Evolutionary conservation across 2,113 vertebrate genomes (phyloP), one percentile per base, ranked within the genome.

Genomic region (Etheostoma spectabile): DNA sequence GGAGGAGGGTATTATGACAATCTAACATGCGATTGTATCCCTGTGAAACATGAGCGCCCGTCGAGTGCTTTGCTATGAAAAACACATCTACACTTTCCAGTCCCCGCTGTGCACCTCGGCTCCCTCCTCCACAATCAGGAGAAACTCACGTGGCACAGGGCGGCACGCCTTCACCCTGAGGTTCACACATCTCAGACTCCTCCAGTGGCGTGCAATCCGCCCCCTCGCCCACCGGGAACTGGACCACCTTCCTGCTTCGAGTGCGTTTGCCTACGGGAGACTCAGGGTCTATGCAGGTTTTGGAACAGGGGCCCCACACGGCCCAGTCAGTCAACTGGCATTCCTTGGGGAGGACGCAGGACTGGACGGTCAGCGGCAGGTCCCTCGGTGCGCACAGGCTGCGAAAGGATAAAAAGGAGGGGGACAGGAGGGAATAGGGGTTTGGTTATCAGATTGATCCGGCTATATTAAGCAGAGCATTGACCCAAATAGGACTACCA

Each of bases 261-360:
- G 93, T 91, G 6, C 95, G 96, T 0, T 89, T 90, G 30, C 97
- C 97, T 56, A 91, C 86, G 5, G 96, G 95, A 14, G 95, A 92
- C 3, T 86, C 90, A 13, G 84, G 83, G 77, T 97, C 95, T 2
- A 87, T 70, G 83, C 98, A 99, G 1, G 93, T 92, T 91, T 97
- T 97, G 56, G 97, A 96, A 90, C 98, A 99, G 3, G 94, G 85
- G 4, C 94, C 94, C 98, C 98, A 99, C 27, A 95, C 93, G 0
- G 93, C 86, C 98, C 98, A 99, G 57, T 98, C 97, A 0, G 95
- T 96, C 70, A 98, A 84, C 82, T 96, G 95, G 85, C 98, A 99
- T 80, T 96, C 97, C 83, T 96, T 98, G 6, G 94, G 93, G 21
- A 99, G 95, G 80, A 98, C 95, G 53, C 98, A 99, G 73, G 98